These are phyloP conservation scores for Indicator indicator DNA, from an alignment of 2,113 vertebrate genomes.

Conservation along the genomic window DNA sequence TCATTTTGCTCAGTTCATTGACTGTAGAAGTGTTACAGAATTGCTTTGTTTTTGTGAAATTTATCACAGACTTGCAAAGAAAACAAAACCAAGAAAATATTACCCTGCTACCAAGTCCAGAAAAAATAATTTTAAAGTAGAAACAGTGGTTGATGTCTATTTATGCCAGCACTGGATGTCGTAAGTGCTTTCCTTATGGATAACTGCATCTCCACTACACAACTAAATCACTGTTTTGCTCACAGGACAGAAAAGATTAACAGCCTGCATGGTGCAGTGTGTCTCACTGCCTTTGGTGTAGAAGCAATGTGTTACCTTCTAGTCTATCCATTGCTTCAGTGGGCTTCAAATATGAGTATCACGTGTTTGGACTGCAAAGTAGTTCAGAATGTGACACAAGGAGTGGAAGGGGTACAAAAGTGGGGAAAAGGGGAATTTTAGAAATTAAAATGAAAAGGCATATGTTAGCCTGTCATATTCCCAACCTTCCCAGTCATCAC, in stretches of 20 bases:
- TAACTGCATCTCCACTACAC: background rate
- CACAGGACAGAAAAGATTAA: background rate
- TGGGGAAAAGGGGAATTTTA: background rate
- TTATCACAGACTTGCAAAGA: conserved; percentile 35
- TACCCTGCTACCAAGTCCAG: background rate
- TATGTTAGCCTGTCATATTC: background rate
- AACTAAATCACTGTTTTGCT: background rate
- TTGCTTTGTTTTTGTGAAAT: conserved; percentile 59
- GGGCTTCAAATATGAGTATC: background rate
- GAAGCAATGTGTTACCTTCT: background rate
- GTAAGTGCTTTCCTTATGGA: conserved; percentile 30
- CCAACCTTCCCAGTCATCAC: background rate
- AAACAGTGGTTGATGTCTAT: conserved; percentile 40
- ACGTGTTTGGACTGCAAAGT: background rate
- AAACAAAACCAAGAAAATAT: conserved; percentile 36
- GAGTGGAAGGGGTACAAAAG: background rate
- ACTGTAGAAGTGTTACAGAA: conserved; percentile 31
- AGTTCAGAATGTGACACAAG: background rate
- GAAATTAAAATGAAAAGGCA: background rate
- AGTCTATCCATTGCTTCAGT: background rate
- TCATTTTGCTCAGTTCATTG: conserved; percentile 66
- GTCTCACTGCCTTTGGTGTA: background rate
- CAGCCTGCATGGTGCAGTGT: background rate
- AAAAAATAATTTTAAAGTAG: conserved; percentile 36
- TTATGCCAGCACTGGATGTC: conserved; percentile 36